A percentile compares a stretch with the other conserved stretches of the same genome.
phyloP scores from a whole-genome alignment of 2,797 vertebrate species.

The Falco cherrug region DNA sequence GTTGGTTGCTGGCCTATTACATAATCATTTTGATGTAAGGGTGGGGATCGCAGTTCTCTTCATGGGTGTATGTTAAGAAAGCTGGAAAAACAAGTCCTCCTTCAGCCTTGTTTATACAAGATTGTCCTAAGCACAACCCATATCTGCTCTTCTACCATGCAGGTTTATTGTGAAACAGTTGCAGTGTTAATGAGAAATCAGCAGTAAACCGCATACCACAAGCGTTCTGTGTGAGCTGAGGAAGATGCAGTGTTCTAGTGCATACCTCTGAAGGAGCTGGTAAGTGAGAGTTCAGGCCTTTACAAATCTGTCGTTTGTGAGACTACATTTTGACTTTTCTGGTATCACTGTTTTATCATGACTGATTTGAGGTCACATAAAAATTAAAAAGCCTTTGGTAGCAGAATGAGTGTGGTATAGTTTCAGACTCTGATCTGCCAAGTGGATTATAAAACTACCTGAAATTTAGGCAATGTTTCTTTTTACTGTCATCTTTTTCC shows the following conservation, averaged over 20 bases:
- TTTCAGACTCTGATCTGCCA: neutral
- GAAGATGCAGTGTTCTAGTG: neutral
- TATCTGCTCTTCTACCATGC: neutral
- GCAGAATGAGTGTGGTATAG: accelerated
- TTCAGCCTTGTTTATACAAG: neutral
- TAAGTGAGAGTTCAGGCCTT: neutral
- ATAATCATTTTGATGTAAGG: neutral
- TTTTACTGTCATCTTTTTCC: neutral
- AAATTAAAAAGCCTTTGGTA: neutral
- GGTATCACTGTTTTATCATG: no score
- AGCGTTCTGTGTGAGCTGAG: neutral
- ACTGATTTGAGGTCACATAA: neutral
- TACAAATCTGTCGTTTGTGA: neutral
- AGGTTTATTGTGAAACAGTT: neutral
- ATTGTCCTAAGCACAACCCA: neutral
- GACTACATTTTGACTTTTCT: neutral
- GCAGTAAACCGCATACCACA: neutral
- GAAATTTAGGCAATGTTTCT: neutral
- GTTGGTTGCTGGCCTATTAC: neutral
- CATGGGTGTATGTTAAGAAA: neutral
- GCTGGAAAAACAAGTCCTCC: constrained; percentile 61
- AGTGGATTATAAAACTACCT: neutral
- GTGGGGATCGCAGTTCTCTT: neutral
- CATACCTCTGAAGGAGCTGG: neutral
- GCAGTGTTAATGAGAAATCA: neutral